These are phyloP conservation scores for Rapana venosa DNA, from an alignment of 2,888 invertebrate genomes.

Conservation along the genomic window DNA sequence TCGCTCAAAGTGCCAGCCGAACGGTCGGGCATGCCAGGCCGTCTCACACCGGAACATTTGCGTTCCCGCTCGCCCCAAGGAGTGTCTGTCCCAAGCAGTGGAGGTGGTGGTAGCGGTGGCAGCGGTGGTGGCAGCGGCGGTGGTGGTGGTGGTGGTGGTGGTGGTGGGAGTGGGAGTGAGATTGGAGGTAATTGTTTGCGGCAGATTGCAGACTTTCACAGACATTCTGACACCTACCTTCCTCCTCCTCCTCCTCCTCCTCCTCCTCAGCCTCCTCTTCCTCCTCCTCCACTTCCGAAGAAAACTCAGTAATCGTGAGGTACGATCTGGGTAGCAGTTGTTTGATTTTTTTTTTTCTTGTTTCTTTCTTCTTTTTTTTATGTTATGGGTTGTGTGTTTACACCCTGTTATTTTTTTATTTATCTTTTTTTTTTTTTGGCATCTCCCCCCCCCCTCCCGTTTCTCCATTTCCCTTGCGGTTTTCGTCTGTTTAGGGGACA, in stretches of 20 bases:
- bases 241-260: slow-evolving; percentile 31
- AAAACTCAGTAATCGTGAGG: slow-evolving; percentile 41
- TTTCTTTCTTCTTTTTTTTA: slow-evolving; percentile 12
- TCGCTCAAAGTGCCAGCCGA: slow-evolving; percentile 35
- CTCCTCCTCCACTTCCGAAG: slow-evolving; percentile 23
- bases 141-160: background rate
- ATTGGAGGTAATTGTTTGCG: slow-evolving; percentile 44
- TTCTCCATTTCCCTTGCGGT: background rate
- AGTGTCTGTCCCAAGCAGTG: slow-evolving; percentile 9
- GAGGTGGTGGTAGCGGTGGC: background rate
- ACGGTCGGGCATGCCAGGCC: slow-evolving; percentile 21
- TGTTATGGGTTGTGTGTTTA: background rate
- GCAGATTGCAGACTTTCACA: slow-evolving; percentile 36
- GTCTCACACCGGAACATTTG: slow-evolving; percentile 34
- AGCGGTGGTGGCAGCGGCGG: slow-evolving; percentile 21
- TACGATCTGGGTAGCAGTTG: slow-evolving; percentile 40
- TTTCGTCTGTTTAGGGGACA: too few species aligned
- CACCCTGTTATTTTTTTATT: background rate
- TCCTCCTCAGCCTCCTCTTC: background rate
- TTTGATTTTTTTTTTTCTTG: background rate
- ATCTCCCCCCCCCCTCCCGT: background rate
- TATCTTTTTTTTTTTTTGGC: background rate
- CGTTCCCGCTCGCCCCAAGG: slow-evolving; percentile 34
- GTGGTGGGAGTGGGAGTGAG: slow-evolving; percentile 21
- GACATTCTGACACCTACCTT: slow-evolving; percentile 1